phyloP scores from a whole-genome alignment of 2,888 invertebrate genomes.

The Mellilla xanthometata region DNA sequence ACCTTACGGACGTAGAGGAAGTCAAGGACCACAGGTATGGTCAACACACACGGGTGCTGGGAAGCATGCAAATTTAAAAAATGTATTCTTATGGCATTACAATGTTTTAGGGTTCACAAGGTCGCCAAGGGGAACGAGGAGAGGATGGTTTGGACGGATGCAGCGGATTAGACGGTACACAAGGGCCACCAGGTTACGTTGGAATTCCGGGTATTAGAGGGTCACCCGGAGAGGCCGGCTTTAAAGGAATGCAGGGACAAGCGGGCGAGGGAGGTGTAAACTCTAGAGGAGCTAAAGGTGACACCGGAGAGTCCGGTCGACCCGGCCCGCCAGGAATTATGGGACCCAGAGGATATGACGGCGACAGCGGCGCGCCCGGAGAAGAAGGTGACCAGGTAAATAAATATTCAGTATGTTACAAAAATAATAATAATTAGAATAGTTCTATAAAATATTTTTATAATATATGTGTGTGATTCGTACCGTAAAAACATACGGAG shows the following conservation, averaged over 20 bases:
- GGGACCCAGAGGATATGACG: conserved; percentile 80
- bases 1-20: conserved; percentile 61
- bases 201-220: conserved; percentile 87
- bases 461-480: too few relatives aligned
- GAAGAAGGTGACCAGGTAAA: conserved; percentile 80
- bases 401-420: too few relatives aligned
- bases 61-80: too few relatives aligned
- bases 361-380: conserved; percentile 79
- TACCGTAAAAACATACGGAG: too few relatives aligned
- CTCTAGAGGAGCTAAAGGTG: conserved; percentile 88
- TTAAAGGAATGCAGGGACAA: conserved; percentile 84
- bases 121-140: conserved; percentile 88
- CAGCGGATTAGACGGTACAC: conserved; percentile 92
- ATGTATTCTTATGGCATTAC: too few relatives aligned
- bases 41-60: too few relatives aligned
- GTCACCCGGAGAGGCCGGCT: conserved; percentile 85
- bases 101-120: conserved; percentile 87
- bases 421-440: too few relatives aligned
- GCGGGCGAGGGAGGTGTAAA: conserved; percentile 91
- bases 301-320: conserved; percentile 83
- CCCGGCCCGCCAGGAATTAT: conserved; percentile 82
- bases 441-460: too few relatives aligned
- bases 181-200: conserved; percentile 84
- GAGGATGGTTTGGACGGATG: conserved; percentile 92
- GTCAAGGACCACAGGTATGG: conserved; percentile 59